Percentiles rank a stretch among this genome's conserved stretches.
Conservation (phyloP, 1,140 invertebrate species). For the Conus betulinus region DNA sequence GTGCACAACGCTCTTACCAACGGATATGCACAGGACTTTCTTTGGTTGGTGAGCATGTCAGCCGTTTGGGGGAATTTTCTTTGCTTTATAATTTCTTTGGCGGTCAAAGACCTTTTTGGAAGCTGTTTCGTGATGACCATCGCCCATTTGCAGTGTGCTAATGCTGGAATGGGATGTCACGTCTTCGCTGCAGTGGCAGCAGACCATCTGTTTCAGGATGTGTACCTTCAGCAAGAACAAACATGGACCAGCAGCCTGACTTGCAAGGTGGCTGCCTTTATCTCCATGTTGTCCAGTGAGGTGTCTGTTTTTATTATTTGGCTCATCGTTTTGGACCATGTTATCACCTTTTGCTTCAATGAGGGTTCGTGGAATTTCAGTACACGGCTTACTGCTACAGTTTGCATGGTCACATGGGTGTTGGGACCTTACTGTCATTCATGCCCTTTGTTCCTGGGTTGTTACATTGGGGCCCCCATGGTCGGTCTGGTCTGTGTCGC, state of each 20-base stretch:
- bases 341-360: neutral
- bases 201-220: neutral
- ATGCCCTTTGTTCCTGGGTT: neutral
- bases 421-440: neutral
- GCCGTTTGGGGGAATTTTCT: neutral
- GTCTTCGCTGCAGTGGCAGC: neutral
- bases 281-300: neutral
- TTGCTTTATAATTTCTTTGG: neutral
- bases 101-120: neutral
- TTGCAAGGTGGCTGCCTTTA: neutral
- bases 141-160: neutral
- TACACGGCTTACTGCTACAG: neutral
- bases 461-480: neutral
- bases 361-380: neutral
- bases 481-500: neutral
- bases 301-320: neutral
- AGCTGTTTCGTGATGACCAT: neutral
- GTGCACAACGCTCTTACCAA: neutral
- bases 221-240: neutral
- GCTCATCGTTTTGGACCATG: neutral
- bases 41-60: neutral
- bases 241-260: neutral
- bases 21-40: neutral
- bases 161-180: neutral
- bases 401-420: neutral